Base-by-base conservation (phyloP, 2,888 invertebrate species). In the Oxycera nigricornis region DNA sequence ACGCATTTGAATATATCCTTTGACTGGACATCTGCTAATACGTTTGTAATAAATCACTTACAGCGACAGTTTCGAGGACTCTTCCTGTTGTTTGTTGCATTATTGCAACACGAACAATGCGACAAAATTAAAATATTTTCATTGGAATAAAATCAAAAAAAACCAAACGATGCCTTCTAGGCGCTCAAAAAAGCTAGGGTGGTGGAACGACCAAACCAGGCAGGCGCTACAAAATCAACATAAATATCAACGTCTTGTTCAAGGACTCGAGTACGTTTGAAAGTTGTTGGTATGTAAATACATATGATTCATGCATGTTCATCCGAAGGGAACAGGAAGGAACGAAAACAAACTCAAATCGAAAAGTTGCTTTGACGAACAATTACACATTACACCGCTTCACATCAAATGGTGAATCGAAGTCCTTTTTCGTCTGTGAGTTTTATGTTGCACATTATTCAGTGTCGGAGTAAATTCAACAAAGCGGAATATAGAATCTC, bases 21-120 rank as follows among this genome's bases (percentile, higher is more conserved):
- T 41, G n/a, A 39, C 65, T 65, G 70, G 70, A 70, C 70, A 70
- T 70, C 70, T 70, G 70, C 35, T 70, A 70, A 70, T 70, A 24
- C 55, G 35, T 52, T 52, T 30, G 52, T 52, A 70, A 70, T 70
- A 70, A 70, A 70, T 70, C 70, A 70, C 70, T 70, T 70, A 70
- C 20, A 24, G 30, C 70, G 70, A 70, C 55, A 55, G 14, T 55
- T 70, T 70, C 52, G 31, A 70, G 70, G 55, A 39, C 70, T 55
- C 17, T 20, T 31, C 65, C 41, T 30, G 35, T 70, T 70, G 52
- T 70, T 52, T 70, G 70, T 52, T 17, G 65, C 65, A 39, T 24
- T 65, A 7, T n/a, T n/a, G n/a, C 11, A 9, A 65, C 46, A 50
- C 22, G 70, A 70, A 70, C 70, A 70, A 70, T 70, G 35, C 31